Evolutionary conservation across 2,113 vertebrate genomes (phyloP).

Genomic region (Anseranas semipalmata): DNA sequence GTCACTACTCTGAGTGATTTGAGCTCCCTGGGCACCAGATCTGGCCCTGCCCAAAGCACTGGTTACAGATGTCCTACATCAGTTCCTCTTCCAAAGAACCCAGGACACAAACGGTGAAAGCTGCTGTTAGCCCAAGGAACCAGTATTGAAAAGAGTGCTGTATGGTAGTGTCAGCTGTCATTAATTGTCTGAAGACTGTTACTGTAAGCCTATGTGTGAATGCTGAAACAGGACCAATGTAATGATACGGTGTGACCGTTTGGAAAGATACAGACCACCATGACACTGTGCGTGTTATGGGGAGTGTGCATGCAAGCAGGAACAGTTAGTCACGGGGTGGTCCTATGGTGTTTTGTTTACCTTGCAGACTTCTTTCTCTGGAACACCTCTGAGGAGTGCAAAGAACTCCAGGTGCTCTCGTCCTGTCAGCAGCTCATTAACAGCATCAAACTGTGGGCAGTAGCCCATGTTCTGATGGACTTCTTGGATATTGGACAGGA

Average conservation of each 20-base stretch:
- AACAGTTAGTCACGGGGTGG: neutral
- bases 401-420: constrained; percentile 97
- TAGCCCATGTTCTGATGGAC: constrained; percentile 98
- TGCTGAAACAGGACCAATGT: neutral
- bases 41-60: neutral
- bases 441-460: constrained; percentile 97
- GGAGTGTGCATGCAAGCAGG: neutral
- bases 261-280: neutral
- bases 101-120: neutral
- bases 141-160: neutral
- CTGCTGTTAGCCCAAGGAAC: neutral
- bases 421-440: constrained; percentile 94
- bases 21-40: neutral
- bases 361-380: constrained; percentile 92
- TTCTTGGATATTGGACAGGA: constrained; percentile 89
- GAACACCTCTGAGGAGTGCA: constrained; percentile 91
- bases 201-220: neutral
- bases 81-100: neutral
- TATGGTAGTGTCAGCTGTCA: neutral
- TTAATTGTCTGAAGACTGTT: neutral
- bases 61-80: neutral
- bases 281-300: neutral
- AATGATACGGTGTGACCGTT: neutral
- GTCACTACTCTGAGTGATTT: neutral
- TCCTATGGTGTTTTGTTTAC: constrained; percentile 61